Percentiles rank a stretch among this genome's conserved stretches.
These are phyloP conservation scores for Psophia crepitans DNA, from an alignment of 2,113 vertebrate species.

Conservation along the genomic window DNA sequence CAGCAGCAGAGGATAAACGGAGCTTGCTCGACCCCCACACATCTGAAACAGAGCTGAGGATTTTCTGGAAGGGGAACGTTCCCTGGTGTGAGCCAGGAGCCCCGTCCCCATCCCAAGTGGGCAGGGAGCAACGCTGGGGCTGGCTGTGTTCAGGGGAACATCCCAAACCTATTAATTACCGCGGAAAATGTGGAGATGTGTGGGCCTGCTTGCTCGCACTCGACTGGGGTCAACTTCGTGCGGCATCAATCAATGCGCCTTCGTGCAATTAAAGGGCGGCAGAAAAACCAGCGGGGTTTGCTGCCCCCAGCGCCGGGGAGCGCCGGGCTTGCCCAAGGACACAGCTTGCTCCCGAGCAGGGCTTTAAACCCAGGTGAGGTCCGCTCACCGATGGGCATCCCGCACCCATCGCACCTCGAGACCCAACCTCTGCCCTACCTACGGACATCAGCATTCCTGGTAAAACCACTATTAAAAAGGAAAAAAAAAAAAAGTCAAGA, in stretches of 20 bases:
- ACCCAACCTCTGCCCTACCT: background rate
- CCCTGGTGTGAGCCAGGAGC: background rate
- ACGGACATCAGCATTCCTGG: background rate
- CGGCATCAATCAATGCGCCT: rapidly evolving
- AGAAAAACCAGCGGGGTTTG: background rate
- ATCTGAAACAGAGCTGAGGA: background rate
- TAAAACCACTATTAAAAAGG: background rate
- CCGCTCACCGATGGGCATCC: rapidly evolving
- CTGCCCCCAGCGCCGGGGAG: background rate
- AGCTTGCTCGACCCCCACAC: too few relatives aligned
- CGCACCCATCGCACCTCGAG: rapidly evolving
- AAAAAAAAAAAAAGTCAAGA: background rate
- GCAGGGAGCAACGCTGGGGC: background rate
- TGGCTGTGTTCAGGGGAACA: background rate
- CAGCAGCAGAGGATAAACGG: background rate
- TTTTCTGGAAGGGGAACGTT: background rate
- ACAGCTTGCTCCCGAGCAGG: rapidly evolving
- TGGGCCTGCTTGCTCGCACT: background rate
- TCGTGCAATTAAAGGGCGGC: too few relatives aligned
- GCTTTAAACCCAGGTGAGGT: background rate
- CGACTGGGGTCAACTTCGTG: rapidly evolving
- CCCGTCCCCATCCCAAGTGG: rapidly evolving
- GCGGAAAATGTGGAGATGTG: rapidly evolving
- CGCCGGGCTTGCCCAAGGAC: background rate
- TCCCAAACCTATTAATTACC: background rate